Evolutionary conservation across 2,888 invertebrate species (phyloP), one percentile per base, ranked within the genome.

Genomic region (Drosophila formosana): DNA sequence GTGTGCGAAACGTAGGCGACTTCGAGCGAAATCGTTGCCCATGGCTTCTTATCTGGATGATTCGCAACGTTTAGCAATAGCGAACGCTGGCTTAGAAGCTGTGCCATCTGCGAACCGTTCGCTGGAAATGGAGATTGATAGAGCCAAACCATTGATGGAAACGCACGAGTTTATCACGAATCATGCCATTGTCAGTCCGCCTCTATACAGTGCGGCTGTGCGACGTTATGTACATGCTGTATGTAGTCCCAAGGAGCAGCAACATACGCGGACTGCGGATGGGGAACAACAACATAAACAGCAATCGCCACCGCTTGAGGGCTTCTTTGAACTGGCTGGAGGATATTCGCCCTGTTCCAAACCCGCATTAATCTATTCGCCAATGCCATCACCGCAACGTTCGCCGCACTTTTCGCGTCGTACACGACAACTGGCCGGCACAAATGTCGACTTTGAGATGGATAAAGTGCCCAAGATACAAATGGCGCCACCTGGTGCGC

Each of bases 1-100:
- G 18, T 6, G 7, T 0, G 4, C 9, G 3, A 68, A 37, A n/a
- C 51, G 37, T 3, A 65, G 39, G 18, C 71, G 67, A 1, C 47
- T 41, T 0, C 78, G 79, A 11, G 64, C 79, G 5, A 82, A 80
- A 34, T 80, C 79, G 2, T 8, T 81, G 37, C 79, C 79, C 13
- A 4, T 49, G 6, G 11, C 64, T 0, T 3, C 39, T 1, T 30
- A 25, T 25, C 9, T 23, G 4, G 26, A 7, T 7, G 46, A 56
- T 6, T 18, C 1, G 34, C 13, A 28, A 4, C 6, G 18, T 3
- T 6, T 6, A 4, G 2, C 2, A 8, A 6, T 9, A 8, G 25
- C 4, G 0, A 32, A 66, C 5, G 28, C 25, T 9, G 34, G 34
- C n/a, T 3, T 18, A 37, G 51, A 3, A 0, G 7, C 25, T 4